Evolutionary conservation across 2,797 vertebrate species (phyloP), one percentile per base, ranked within the genome.

Genomic region (Novumbra hubbsi): DNA sequence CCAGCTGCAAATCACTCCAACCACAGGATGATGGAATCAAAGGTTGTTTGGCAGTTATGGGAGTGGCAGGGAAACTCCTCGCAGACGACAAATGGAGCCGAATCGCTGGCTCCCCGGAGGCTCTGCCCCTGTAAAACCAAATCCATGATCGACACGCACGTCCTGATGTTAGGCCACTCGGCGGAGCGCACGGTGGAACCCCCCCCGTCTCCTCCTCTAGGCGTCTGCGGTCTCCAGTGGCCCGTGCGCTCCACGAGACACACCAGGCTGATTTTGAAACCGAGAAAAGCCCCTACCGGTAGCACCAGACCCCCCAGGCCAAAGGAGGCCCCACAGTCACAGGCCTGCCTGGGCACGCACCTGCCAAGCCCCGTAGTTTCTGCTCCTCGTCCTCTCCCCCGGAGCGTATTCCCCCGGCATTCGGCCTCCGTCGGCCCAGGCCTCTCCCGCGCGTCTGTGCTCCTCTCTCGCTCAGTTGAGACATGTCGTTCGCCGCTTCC

Each of bases 381-480:
- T 81, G 81, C 80, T 85, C 80, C 80, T 76, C 34, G 80, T 77
- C 85, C 89, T 81, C 49, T 78, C 79, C 87, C 87, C 88, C 84
- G 88, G 84, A 90, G 91, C 89, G 81, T 88, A 91, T 90, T 92
- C 90, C 89, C 92, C 87, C 88, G 78, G 89, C 87, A 78, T 80
- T 88, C 86, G 88, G 85, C 90, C 85, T 79, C 78, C 57, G 30
- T 49, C 55, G 4, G 15, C 45, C 27, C 55, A 62, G 88, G 87
- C 87, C 90, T 45, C 41, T 45, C 6, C 87, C 32, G 87, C 83
- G 72, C 76, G 76, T 86, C 87, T 88, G 72, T 65, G 82, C 84
- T 88, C 80, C 84, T 84, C 76, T 81, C 84, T 79, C 82, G 60
- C 80, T 87, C 76, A 80, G 87, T 90, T 83, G 74, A 89, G 90